phyloP scores from a whole-genome alignment of 1,140 invertebrate genomes.

The Eriosoma lanigerum region DNA sequence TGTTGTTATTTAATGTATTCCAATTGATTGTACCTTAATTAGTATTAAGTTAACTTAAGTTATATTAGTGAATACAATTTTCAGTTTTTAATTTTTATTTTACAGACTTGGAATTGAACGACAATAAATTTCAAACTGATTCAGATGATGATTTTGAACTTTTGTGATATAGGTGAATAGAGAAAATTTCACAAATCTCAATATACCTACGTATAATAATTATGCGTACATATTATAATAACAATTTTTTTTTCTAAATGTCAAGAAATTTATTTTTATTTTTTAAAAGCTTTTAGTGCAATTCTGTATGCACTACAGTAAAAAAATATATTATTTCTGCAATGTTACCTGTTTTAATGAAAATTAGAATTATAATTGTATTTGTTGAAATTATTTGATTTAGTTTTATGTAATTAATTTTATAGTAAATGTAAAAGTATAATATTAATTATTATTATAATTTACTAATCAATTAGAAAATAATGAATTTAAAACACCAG shows the following conservation, averaged over 20 bases:
- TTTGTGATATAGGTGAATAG: conserved; percentile 59
- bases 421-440: too few species aligned
- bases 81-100: not conserved
- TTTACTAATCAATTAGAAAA: not conserved
- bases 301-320: too few species aligned
- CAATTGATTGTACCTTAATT: too few species aligned
- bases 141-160: conserved; percentile 66
- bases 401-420: too few species aligned
- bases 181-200: not conserved
- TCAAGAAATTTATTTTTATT: not conserved
- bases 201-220: not conserved
- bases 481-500: not conserved
- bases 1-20: not conserved
- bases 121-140: conserved; percentile 58
- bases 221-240: not conserved
- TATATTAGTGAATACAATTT: too few species aligned
- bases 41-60: too few species aligned
- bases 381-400: too few species aligned
- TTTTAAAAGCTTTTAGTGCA: too few species aligned
- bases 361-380: too few species aligned
- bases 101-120: conserved; percentile 36
- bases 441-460: conserved; percentile 5
- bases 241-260: not conserved
- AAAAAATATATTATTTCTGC: too few species aligned
- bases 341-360: too few species aligned